phyloP scores from a whole-genome alignment of 1,140 invertebrate species.

The Psix sp. region DNA sequence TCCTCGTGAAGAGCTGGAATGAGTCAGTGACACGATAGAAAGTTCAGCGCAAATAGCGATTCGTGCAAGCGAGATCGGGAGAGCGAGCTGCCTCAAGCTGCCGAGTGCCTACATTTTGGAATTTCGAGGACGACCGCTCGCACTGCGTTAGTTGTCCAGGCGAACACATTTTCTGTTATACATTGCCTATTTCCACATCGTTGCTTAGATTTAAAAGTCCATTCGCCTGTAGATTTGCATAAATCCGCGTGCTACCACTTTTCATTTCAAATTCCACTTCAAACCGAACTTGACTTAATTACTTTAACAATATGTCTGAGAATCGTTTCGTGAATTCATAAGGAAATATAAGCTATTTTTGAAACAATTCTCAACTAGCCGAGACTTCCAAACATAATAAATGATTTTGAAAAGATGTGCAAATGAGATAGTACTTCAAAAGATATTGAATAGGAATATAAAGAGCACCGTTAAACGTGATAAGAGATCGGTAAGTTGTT shows the following conservation, averaged over 20 bases:
- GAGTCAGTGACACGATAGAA: conserved; percentile 69
- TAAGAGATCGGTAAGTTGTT: background rate
- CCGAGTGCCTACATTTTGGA: conserved; percentile 61
- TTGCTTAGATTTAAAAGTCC: background rate
- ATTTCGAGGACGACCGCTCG: conserved; percentile 61
- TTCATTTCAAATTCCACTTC: conserved; percentile 8
- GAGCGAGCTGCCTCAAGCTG: conserved; percentile 48
- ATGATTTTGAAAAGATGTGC: too few relatives aligned
- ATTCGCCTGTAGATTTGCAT: conserved; percentile 1
- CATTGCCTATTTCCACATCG: conserved; percentile 14
- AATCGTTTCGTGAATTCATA: too few relatives aligned
- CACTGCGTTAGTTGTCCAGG: conserved; percentile 7
- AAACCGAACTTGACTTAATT: too few relatives aligned
- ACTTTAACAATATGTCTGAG: too few relatives aligned
- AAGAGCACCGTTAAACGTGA: too few relatives aligned
- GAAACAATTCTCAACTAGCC: too few relatives aligned
- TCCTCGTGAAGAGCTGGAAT: conserved; percentile 51
- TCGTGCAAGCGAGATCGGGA: conserved; percentile 41
- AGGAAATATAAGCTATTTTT: too few relatives aligned
- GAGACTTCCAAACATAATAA: too few relatives aligned
- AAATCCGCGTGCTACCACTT: conserved; percentile 2
- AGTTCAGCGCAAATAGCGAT: conserved; percentile 60
- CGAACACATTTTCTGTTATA: conserved; percentile 36
- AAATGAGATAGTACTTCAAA: too few relatives aligned
- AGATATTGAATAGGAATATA: too few relatives aligned